Conservation (phyloP, 2,797 vertebrate genomes). For the Pteronotus mesoamericanus region DNA sequence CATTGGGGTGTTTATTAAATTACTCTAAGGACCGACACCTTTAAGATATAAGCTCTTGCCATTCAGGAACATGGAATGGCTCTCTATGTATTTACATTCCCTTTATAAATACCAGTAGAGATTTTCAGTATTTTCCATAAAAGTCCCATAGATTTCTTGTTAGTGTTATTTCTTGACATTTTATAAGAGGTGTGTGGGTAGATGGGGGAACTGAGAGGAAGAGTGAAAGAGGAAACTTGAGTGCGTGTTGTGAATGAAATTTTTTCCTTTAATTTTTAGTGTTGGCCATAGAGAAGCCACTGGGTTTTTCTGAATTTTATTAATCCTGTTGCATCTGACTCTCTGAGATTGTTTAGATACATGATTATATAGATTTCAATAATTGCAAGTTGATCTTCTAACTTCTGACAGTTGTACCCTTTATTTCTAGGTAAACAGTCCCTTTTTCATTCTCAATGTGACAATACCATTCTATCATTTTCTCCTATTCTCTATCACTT, state of each 20-base stretch:
- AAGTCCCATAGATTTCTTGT: not conserved
- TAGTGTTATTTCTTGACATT: constrained; percentile 51
- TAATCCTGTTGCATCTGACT: not conserved
- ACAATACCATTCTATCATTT: not conserved
- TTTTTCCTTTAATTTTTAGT: not conserved
- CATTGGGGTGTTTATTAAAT: constrained; percentile 42
- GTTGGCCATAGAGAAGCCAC: not conserved
- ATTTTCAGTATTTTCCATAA: constrained; percentile 14
- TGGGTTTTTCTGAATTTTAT: not conserved
- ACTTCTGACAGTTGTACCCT: not conserved
- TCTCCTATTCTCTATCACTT: not conserved
- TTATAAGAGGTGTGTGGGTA: not conserved
- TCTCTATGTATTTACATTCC: constrained; percentile 57
- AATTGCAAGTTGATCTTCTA: not conserved
- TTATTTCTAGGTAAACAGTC: not conserved
- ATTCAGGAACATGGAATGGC: not conserved
- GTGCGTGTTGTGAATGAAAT: not conserved
- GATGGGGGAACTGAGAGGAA: not conserved
- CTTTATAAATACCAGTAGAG: constrained; percentile 50
- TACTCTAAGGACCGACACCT: constrained; percentile 11
- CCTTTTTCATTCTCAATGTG: not conserved
- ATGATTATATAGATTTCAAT: not conserved
- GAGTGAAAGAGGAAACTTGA: not conserved
- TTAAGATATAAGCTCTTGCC: constrained; percentile 11
- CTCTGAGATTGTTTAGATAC: not conserved